Conservation (phyloP, 1,140 invertebrate species). For the Drosophila funebris region DNA sequence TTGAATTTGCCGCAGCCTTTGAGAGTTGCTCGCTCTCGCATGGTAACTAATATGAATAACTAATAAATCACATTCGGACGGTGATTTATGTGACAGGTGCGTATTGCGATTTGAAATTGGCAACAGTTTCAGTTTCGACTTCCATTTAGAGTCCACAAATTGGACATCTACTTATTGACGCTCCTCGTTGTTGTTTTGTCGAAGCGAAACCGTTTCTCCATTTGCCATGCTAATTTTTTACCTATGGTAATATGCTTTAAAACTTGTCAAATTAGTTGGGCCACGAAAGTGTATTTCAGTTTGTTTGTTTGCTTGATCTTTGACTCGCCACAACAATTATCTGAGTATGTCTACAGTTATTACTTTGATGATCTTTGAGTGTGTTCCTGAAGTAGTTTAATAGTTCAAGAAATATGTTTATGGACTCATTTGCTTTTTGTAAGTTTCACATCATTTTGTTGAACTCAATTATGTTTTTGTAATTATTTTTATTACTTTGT, state of each 20-base stretch:
- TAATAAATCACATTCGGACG: slow-evolving; percentile 78
- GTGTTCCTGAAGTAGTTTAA: not conserved
- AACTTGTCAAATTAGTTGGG: slow-evolving; percentile 45
- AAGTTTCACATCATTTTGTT: not conserved
- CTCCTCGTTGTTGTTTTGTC: not conserved
- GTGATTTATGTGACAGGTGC: slow-evolving; percentile 81
- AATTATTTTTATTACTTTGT: not conserved
- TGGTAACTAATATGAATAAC: slow-evolving; percentile 80
- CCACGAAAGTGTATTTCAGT: not conserved
- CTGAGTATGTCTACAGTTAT: not conserved
- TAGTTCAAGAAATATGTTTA: not conserved
- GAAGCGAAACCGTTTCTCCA: not conserved
- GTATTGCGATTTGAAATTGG: slow-evolving; percentile 81
- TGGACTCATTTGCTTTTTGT: not conserved
- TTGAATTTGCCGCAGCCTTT: slow-evolving; percentile 20
- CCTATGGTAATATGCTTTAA: slow-evolving; percentile 56
- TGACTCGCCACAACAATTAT: not conserved
- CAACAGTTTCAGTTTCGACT: slow-evolving; percentile 62
- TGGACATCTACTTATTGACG: slow-evolving; percentile 55
- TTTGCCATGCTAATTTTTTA: slow-evolving; percentile 55
- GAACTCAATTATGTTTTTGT: not conserved
- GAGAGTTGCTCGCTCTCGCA: slow-evolving; percentile 39
- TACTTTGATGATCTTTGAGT: not conserved
- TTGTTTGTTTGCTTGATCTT: slow-evolving; percentile 15
- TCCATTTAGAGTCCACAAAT: slow-evolving; percentile 66